Evolutionary conservation across 1,140 invertebrate species (phyloP), one percentile per base, ranked within the genome.

Genomic region (Leptopilina clavipes): DNA sequence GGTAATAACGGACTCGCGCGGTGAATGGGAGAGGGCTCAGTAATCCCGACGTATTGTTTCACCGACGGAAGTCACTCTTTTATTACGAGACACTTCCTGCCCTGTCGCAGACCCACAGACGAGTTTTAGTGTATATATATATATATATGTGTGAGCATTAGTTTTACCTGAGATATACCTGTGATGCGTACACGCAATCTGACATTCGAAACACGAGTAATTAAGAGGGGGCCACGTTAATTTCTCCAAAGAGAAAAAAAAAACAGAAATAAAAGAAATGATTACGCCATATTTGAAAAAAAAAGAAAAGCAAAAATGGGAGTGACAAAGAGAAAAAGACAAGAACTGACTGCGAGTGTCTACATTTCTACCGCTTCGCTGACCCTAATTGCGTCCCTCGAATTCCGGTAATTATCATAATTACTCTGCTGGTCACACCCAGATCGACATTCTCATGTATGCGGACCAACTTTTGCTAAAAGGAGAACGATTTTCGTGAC

Each of bases 391-490:
- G 79, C 79, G 81, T 83, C 81, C 78, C 81, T 81, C 79, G 78
- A 83, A 83, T 83, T 83, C 81, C 81, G 81, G 84, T 84, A 88
- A 89, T 89, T 89, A 88, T 87, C 81, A 89, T 89, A 89, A 89
- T 89, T 88, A 87, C 86, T 84, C 87, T 78, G 79, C 79, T 75
- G 82, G 82, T 83, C 82, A 77, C 82, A 83, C 82, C 81, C 79
- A 81, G 77, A 83, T 83, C 76, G 79, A 76, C 56, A 78, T 75
- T 31, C 73, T 75, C 48, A 78, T 75, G 76, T 76, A 81, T 65
- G 59, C 25, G 25, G 25, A 14, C 59, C 22, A 65, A 65, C 22
- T 65, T 40, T 40, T 65, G 59, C 22, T 65, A 65, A 65, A 65
- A 65, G 56, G 56, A 65, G 56, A 65, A 25, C 56, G 56, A 25